phyloP scores from a whole-genome alignment of 2,888 invertebrate genomes.

The Drepana falcataria region DNA sequence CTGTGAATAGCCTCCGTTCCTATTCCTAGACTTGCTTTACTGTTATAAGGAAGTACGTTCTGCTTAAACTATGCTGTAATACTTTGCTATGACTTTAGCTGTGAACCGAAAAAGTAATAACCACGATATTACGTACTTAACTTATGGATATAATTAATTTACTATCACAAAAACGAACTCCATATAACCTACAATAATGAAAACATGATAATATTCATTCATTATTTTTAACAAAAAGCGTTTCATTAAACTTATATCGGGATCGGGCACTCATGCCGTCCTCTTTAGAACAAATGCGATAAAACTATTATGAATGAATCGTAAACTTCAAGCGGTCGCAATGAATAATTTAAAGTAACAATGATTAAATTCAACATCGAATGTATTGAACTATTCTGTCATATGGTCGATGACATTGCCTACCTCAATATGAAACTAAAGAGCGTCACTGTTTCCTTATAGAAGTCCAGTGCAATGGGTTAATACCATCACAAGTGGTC shows the following conservation, averaged over 20 bases:
- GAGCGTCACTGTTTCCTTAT: constrained; percentile 4
- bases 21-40: too few relatives aligned
- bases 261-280: background rate
- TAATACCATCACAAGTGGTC: constrained; percentile 32
- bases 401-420: constrained; percentile 2
- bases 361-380: constrained; percentile 7
- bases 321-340: background rate
- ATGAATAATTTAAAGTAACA: background rate
- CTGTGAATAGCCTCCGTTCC: too few relatives aligned
- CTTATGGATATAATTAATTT: too few relatives aligned
- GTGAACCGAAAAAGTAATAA: too few relatives aligned
- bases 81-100: too few relatives aligned
- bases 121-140: too few relatives aligned
- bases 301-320: constrained; percentile 2
- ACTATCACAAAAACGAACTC: too few relatives aligned
- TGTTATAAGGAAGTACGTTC: too few relatives aligned
- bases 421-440: constrained; percentile 1
- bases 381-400: constrained; percentile 2
- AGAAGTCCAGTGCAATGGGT: constrained; percentile 1
- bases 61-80: too few relatives aligned
- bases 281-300: background rate
- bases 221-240: background rate
- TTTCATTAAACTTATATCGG: background rate
- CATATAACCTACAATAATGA: too few relatives aligned
- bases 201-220: too few relatives aligned